A percentile compares a stretch with the other conserved stretches of the same genome.
phyloP scores from a whole-genome alignment of 2,888 invertebrate species.

The Cephus pygmeus region DNA sequence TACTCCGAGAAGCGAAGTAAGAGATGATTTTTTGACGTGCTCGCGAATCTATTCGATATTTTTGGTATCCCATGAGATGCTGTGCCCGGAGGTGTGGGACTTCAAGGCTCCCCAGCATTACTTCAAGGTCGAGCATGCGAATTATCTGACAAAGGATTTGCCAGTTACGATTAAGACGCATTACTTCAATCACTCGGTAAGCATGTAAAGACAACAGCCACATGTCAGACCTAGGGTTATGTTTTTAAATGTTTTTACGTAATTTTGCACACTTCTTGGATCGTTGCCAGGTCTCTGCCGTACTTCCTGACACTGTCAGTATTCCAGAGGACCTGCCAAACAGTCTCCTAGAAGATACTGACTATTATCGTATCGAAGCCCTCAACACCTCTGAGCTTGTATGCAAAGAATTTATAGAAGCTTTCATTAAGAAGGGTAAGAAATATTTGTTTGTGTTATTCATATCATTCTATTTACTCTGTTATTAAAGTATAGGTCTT shows the following conservation, averaged over 20 bases:
- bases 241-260: constrained; percentile 38
- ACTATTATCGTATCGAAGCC: constrained; percentile 69
- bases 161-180: constrained; percentile 61
- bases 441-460: constrained; percentile 13
- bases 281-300: constrained; percentile 68
- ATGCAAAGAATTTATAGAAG: constrained; percentile 68
- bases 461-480: not conserved
- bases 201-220: constrained; percentile 29
- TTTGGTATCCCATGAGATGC: constrained; percentile 61
- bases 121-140: constrained; percentile 56
- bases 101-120: constrained; percentile 66
- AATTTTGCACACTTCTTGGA: constrained; percentile 52
- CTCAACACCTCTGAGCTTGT: constrained; percentile 67
- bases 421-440: constrained; percentile 71
- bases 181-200: constrained; percentile 70
- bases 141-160: constrained; percentile 37
- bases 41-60: not conserved
- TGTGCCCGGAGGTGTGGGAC: constrained; percentile 71
- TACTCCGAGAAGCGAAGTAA: not conserved
- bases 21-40: not conserved
- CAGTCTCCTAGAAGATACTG: constrained; percentile 65
- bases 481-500: constrained; percentile 10
- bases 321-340: constrained; percentile 62
- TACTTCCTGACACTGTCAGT: constrained; percentile 67
- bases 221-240: not conserved